A percentile compares a stretch with the other conserved stretches of the same genome.
Evolutionary conservation across 2,113 vertebrate genomes (phyloP).

Genomic region (Cynopterus brachyotis): DNA sequence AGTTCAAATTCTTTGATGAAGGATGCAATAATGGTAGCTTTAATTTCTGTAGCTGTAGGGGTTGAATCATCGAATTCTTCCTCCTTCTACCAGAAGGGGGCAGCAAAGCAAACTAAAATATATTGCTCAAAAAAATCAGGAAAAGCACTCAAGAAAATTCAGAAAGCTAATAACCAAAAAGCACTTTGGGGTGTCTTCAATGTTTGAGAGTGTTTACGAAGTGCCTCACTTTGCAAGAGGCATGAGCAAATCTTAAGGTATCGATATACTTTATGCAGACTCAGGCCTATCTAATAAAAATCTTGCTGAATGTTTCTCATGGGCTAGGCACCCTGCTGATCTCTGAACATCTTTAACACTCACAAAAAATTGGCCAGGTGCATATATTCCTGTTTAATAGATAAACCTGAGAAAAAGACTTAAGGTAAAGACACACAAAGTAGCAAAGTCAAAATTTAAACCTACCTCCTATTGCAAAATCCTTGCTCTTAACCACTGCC

Average conservation of each 20-base stretch:
- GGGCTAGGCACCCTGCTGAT: not conserved
- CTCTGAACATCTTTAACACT: not conserved
- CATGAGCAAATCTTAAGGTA: not conserved
- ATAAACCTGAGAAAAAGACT: not conserved
- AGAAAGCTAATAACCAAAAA: not conserved
- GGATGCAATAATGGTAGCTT: not conserved
- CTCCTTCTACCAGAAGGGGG: slow-evolving; percentile 40
- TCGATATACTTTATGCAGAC: not conserved
- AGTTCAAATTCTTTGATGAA: not conserved
- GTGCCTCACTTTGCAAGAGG: not conserved
- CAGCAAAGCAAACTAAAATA: slow-evolving; percentile 39
- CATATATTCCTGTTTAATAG: not conserved
- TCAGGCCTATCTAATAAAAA: not conserved
- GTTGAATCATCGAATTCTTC: not conserved
- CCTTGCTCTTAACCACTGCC: not conserved
- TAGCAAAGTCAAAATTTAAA: not conserved
- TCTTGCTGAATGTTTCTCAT: not conserved
- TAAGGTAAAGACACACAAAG: not conserved
- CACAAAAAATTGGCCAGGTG: not conserved
- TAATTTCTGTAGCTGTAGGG: not conserved
- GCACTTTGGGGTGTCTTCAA: not conserved
- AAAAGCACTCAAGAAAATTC: not conserved
- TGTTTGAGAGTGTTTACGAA: not conserved
- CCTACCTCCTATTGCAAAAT: not conserved
- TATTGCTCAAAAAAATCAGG: not conserved